Percentiles rank a stretch among this genome's conserved stretches.
Conservation (phyloP, 2,888 invertebrate genomes). For the Cerastis rubricosa region DNA sequence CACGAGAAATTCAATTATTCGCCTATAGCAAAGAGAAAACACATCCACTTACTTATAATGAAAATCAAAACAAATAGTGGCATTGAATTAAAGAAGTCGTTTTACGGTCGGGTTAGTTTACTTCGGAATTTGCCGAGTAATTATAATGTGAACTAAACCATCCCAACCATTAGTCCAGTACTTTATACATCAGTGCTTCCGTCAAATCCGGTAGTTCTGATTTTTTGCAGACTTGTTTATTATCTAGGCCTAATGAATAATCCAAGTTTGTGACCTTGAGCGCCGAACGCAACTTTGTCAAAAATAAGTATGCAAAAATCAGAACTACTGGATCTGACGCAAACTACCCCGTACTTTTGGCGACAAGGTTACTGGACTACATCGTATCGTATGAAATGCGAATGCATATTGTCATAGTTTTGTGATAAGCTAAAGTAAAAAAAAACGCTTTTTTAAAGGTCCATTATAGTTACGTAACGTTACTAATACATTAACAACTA, state of each 20-base stretch:
- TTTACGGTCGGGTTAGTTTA: constrained; percentile 59
- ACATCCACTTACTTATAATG: constrained; percentile 53
- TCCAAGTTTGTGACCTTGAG: too few relatives aligned
- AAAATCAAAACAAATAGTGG: constrained; percentile 54
- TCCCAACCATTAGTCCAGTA: constrained; percentile 58
- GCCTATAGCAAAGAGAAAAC: constrained; percentile 36
- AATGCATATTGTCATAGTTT: constrained; percentile 46
- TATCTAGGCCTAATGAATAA: too few relatives aligned
- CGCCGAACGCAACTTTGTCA: too few relatives aligned
- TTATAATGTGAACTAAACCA: constrained; percentile 65
- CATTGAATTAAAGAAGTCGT: constrained; percentile 59
- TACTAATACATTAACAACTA: neutral
- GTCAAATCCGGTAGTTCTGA: too few relatives aligned
- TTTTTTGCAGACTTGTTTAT: too few relatives aligned
- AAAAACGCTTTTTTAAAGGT: neutral
- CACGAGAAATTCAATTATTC: constrained; percentile 34
- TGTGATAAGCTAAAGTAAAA: constrained; percentile 9
- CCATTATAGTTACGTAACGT: neutral
- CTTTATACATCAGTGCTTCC: too few relatives aligned
- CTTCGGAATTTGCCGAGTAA: constrained; percentile 62
- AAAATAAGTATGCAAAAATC: too few relatives aligned
- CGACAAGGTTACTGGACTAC: too few relatives aligned
- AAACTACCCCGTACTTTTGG: too few relatives aligned
- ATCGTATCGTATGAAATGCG: constrained; percentile 52
- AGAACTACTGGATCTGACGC: too few relatives aligned